A percentile compares a stretch with the other conserved stretches of the same genome.
These are phyloP conservation scores for Laupala kohalensis DNA, from an alignment of 1,140 invertebrate species.

Conservation along the genomic window DNA sequence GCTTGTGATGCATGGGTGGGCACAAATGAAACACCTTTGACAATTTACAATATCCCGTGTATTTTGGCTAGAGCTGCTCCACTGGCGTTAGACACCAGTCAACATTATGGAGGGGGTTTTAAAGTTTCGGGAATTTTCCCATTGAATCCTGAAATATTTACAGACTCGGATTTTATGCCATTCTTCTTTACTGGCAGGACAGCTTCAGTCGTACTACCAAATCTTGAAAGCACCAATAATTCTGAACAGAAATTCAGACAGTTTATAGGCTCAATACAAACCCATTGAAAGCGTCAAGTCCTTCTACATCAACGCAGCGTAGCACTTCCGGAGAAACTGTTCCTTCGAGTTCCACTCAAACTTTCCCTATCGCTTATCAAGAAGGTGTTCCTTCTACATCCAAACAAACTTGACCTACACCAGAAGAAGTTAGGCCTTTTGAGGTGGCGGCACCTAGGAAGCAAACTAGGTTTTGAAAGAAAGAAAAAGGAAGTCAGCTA, in stretches of 20 bases:
- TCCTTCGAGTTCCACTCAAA: neutral
- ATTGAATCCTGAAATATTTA: conserved; percentile 25
- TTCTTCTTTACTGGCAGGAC: conserved; percentile 25
- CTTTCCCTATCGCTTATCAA: no score
- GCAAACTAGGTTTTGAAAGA: neutral
- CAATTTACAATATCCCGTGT: conserved; percentile 24
- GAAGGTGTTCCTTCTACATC: no score
- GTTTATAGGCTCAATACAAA: neutral
- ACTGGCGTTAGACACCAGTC: conserved; percentile 20
- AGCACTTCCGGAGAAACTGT: no score
- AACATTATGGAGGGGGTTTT: conserved; percentile 25
- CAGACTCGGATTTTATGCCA: conserved; percentile 26
- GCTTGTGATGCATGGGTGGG: conserved; percentile 20
- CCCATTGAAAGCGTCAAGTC: no score
- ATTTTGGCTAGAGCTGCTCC: conserved; percentile 19
- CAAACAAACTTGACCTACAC: conserved; percentile 2
- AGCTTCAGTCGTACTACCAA: neutral
- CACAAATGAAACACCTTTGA: conserved; percentile 18
- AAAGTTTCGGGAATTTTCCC: conserved; percentile 23
- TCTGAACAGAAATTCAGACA: neutral
- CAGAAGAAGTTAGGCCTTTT: conserved; percentile 5
- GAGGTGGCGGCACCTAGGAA: conserved; percentile 11
- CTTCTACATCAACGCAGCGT: neutral
- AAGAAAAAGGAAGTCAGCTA: conserved; percentile 3
- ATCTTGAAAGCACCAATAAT: neutral